Evolutionary conservation across 2,888 invertebrate species (phyloP).

Genomic region (Tortrix viridana): DNA sequence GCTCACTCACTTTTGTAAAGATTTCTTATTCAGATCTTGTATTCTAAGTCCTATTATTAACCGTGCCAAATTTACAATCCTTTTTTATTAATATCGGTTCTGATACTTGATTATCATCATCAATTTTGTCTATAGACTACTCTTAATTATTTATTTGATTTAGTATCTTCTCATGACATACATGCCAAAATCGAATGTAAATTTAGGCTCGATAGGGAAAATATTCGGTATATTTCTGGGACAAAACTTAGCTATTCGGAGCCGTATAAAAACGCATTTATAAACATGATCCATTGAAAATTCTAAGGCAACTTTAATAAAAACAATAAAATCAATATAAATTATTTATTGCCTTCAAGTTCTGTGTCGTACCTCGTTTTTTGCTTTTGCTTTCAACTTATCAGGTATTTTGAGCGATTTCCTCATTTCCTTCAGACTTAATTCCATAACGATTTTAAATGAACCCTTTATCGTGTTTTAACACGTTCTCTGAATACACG

Average conservation of each 20-base stretch:
- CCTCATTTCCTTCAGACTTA: too few species aligned
- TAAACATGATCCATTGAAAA: neutral
- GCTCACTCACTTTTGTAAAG: too few species aligned
- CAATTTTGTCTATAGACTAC: neutral
- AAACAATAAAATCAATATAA: too few species aligned
- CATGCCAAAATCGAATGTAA: conserved; percentile 49
- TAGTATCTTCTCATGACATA: conserved; percentile 34
- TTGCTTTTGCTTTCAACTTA: too few species aligned
- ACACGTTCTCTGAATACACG: neutral
- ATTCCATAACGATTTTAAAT: too few species aligned
- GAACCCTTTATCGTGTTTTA: conserved; percentile 19
- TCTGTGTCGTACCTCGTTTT: too few species aligned
- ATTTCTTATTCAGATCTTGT: too few species aligned
- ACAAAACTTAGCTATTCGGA: conserved; percentile 2
- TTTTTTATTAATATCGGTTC: conserved; percentile 2
- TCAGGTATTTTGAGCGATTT: too few species aligned
- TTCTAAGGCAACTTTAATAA: neutral
- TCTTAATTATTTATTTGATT: conserved; percentile 3
- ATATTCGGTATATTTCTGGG: conserved; percentile 16
- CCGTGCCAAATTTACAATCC: conserved; percentile 71
- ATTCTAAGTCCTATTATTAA: conserved; percentile 55
- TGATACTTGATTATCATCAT: neutral
- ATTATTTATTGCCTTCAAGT: too few species aligned
- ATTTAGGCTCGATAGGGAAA: conserved; percentile 36
- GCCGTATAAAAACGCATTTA: conserved; percentile 21